Conservation (phyloP, 1,140 invertebrate genomes). For the Euborellia annulipes region DNA sequence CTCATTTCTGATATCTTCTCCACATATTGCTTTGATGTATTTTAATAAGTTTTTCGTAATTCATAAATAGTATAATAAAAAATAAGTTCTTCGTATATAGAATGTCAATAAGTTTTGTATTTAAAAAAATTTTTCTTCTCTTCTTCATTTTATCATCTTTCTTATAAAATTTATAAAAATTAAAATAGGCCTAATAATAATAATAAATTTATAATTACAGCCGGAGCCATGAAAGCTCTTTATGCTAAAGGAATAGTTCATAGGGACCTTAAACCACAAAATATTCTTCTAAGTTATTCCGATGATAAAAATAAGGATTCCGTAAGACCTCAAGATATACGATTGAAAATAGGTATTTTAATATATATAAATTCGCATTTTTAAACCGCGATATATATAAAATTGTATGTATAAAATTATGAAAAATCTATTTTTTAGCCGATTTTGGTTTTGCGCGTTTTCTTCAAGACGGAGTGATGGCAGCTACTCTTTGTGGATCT, state of each 20-base stretch:
- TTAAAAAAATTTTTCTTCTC: background rate
- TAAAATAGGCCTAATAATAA: too few relatives aligned
- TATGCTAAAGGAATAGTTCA: slow-evolving; percentile 96
- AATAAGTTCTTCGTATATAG: too few relatives aligned
- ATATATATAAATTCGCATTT: slow-evolving; percentile 4
- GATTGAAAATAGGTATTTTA: slow-evolving; percentile 76
- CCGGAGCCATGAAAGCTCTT: slow-evolving; percentile 91
- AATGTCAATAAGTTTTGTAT: too few relatives aligned
- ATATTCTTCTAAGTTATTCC: slow-evolving; percentile 75
- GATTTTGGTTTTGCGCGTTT: slow-evolving; percentile 99
- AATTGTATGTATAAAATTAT: too few relatives aligned
- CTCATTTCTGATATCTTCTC: too few relatives aligned
- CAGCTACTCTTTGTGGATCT: slow-evolving; percentile 95
- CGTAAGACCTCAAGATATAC: slow-evolving; percentile 62
- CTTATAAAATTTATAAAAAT: slow-evolving; percentile 4
- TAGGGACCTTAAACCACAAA: slow-evolving; percentile 95
- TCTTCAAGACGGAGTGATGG: slow-evolving; percentile 97
- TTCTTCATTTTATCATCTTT: slow-evolving; percentile 5
- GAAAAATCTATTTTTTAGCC: too few relatives aligned
- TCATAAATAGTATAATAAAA: too few relatives aligned
- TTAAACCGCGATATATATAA: too few relatives aligned
- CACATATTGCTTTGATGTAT: too few relatives aligned
- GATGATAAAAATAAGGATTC: slow-evolving; percentile 8
- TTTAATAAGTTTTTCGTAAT: too few relatives aligned
- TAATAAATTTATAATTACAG: slow-evolving; percentile 32